Conservation (phyloP, 2,797 vertebrate genomes). For the Semaprochilodus insignis region DNA sequence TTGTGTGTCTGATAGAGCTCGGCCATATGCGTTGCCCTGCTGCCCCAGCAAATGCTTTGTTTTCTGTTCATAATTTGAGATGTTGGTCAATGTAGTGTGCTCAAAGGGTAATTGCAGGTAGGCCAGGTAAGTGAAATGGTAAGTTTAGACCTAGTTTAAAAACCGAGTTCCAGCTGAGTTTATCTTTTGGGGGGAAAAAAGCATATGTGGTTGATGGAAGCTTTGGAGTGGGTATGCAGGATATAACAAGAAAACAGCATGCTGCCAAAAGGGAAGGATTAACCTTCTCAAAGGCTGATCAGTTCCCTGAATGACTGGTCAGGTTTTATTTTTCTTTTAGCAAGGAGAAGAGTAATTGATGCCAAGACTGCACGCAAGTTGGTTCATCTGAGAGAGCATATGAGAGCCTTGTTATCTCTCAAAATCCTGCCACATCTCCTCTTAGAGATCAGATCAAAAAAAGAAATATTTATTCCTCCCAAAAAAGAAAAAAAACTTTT, state of each 20-base stretch:
- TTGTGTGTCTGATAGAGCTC: constrained; percentile 50
- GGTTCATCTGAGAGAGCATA: constrained; percentile 28
- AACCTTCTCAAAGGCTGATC: constrained; percentile 63
- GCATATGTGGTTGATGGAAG: constrained; percentile 36
- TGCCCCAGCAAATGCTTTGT: constrained; percentile 70
- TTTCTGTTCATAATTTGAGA: constrained; percentile 69
- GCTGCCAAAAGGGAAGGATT: constrained; percentile 64
- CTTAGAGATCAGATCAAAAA: constrained; percentile 37
- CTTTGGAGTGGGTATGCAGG: constrained; percentile 32
- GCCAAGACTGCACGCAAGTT: constrained; percentile 77
- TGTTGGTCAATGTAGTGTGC: constrained; percentile 59
- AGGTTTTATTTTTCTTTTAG: constrained; percentile 60
- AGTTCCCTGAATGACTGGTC: constrained; percentile 62
- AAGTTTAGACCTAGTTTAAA: constrained; percentile 66
- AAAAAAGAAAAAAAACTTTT: background rate
- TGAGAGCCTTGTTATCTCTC: background rate
- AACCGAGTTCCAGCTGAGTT: constrained; percentile 18
- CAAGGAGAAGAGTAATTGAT: constrained; percentile 67
- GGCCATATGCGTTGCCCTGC: constrained; percentile 46
- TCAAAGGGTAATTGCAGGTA: constrained; percentile 39
- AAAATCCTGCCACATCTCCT: constrained; percentile 9
- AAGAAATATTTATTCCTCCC: constrained; percentile 27
- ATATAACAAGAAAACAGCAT: constrained; percentile 69
- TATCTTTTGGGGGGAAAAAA: constrained; percentile 22
- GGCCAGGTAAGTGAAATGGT: constrained; percentile 76